These are phyloP conservation scores for Agrochola macilenta DNA, from an alignment of 2,888 invertebrate genomes.

Conservation along the genomic window DNA sequence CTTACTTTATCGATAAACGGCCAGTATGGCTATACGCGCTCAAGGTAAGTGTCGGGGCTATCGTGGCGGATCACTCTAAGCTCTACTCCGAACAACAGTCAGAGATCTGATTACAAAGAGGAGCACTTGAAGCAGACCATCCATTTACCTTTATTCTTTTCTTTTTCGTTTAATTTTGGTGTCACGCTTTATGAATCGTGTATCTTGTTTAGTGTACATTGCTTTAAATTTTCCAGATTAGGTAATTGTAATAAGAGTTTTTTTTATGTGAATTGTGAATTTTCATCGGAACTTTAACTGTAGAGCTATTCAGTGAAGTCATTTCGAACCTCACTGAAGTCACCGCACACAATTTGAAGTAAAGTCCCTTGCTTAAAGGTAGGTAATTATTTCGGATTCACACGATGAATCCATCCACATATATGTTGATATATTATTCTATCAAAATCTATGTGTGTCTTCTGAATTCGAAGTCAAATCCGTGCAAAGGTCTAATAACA, in stretches of 20 bases:
- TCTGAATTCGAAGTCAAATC: neutral
- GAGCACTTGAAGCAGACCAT: slow-evolving; percentile 57
- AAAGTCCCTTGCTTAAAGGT: neutral
- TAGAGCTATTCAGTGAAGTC: neutral
- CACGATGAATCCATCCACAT: neutral
- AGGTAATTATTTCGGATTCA: neutral
- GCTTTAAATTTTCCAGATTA: neutral
- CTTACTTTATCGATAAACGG: slow-evolving; percentile 38
- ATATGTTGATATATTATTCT: neutral
- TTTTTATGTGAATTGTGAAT: neutral
- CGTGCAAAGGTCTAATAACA: neutral
- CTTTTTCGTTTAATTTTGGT: slow-evolving; percentile 43
- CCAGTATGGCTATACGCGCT: slow-evolving; percentile 60
- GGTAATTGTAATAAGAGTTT: neutral
- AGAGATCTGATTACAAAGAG: slow-evolving; percentile 79
- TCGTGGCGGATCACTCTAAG: slow-evolving; percentile 83
- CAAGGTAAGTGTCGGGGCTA: slow-evolving; percentile 80
- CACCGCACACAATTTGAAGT: neutral
- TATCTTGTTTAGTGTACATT: neutral
- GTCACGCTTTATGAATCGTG: slow-evolving; percentile 14
- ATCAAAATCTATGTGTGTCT: neutral
- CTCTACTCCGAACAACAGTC: slow-evolving; percentile 80
- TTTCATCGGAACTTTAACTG: neutral
- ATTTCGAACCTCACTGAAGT: no score
- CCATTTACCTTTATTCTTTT: slow-evolving; percentile 40